Evolutionary conservation across 2,797 vertebrate species (phyloP), one percentile per base, ranked within the genome.

Genomic region (Adrianichthys oophorus): DNA sequence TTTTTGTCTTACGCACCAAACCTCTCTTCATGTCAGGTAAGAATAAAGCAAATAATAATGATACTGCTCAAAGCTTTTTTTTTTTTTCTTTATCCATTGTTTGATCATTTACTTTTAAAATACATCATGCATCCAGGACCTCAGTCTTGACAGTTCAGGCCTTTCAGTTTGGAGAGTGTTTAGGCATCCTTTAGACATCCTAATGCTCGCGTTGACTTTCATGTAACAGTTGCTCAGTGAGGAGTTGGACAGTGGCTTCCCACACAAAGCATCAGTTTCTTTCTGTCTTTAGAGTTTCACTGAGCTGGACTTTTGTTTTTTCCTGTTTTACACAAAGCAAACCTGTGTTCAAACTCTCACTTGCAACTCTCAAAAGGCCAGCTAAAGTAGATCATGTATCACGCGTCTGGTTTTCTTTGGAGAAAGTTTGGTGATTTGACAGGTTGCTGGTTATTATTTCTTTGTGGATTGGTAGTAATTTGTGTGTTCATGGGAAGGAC

Each of bases 381-480:
- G 19, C 46, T 47, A 23, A 41, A 12, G 56, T 23, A 43, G 37
- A 50, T 52, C 32, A 63, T 52, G 49, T 56, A 51, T 29, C 49
- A 65, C 75, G 60, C 40, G 56, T 75, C 54, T 56, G 41, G 40
- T 53, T 52, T n/a, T 51, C 37, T 10, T 42, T 43, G 23, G 54
- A 68, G n/a, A 63, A n/a, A 19, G 65, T 70, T 5, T 59, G n/a
- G 52, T 50, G 17, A 5, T 32, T 52, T 43, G 24, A 41, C 41
- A 59, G 16, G 52, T 62, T 53, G 60, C 54, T 62, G 18, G 41
- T 65, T 62, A 37, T 48, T 18, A 21, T 15, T 59, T 67, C 41
- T 59, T 40, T 70, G 73, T 55, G 8, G 54, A 44, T 70, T 43
- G 64, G 61, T 49, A 73, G 58, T 52, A 77, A 50, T 68, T 62